These are phyloP conservation scores for Eubasilissa regina DNA, from an alignment of 1,140 invertebrate genomes.

Conservation along the genomic window DNA sequence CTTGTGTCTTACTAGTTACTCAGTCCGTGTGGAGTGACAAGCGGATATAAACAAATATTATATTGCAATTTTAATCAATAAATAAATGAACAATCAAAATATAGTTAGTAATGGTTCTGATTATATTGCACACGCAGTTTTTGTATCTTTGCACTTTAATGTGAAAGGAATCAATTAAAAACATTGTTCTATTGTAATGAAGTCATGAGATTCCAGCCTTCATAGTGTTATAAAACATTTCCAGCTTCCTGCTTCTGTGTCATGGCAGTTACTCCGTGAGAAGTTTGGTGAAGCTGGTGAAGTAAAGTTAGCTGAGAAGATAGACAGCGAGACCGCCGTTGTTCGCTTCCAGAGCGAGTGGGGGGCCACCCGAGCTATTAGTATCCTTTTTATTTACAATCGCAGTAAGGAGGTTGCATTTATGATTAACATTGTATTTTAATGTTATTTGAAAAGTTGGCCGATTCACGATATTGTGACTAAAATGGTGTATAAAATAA, in stretches of 20 bases:
- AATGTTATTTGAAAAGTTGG: too few relatives aligned
- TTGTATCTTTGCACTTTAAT: too few relatives aligned
- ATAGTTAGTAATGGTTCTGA: not conserved
- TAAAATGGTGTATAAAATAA: too few relatives aligned
- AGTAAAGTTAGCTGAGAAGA: slow-evolving; percentile 94
- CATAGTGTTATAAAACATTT: too few relatives aligned
- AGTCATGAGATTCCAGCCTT: slow-evolving; percentile 58
- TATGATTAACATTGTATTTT: too few relatives aligned
- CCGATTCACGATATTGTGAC: too few relatives aligned
- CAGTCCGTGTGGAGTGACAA: too few relatives aligned
- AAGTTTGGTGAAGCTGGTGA: slow-evolving; percentile 92
- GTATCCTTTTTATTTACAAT: slow-evolving; percentile 82
- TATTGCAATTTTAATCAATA: too few relatives aligned
- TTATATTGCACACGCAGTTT: not conserved
- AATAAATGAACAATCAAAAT: not conserved
- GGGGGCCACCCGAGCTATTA: slow-evolving; percentile 91
- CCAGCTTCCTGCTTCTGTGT: slow-evolving; percentile 83
- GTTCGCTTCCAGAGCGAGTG: slow-evolving; percentile 90
- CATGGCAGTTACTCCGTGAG: slow-evolving; percentile 89
- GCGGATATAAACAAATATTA: too few relatives aligned
- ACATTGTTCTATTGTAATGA: slow-evolving; percentile 44
- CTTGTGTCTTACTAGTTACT: too few relatives aligned
- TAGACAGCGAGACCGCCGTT: slow-evolving; percentile 86
- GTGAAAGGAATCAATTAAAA: not conserved
- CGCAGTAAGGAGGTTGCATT: too few relatives aligned